Base-by-base conservation (phyloP, 2,113 vertebrate species). In the Rallus limicola region DNA sequence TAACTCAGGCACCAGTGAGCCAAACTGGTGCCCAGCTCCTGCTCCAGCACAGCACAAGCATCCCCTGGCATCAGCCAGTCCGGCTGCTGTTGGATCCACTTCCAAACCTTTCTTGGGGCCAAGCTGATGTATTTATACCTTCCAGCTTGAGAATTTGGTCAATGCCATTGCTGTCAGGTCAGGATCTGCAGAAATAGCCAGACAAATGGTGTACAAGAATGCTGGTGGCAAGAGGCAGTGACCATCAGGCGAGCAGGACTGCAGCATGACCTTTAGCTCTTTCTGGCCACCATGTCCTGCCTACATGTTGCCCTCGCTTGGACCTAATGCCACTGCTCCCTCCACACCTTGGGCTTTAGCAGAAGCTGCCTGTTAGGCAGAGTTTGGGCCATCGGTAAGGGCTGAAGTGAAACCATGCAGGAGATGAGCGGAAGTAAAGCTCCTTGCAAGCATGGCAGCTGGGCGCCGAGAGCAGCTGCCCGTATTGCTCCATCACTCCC, bases 1-100 rank as follows among this genome's bases (percentile, higher is more conserved):
- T 62, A 11, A 20, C 42, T 34, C 1, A 15, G 19, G 70, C 36
- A 28, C 36, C 1, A 11, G 21, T 5, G 58, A 44, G 69, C 56
- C n/a, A 29, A 68, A 16, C 29, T 9, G 33, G 42, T 52, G 9
- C 59, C 31, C 50, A 16, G 28, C 25, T 44, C 16, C 4, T 44
- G 33, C 42, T 50, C 34, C 28, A 7, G 6, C 82, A 11, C 2
- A 0, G 33, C 2, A 1, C 1, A 0, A 72, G 31, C 65, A 59
- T 44, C 31, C 65, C 9, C 34, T 11, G 29, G 29, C 9, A 0
- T 38, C 50, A 48, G 50, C 34, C 52, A 5, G 17, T 33, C 82
- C 1, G 2, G 38, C 59, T 38, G 50, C 75, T 60, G 34, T 7
- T 11, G 12, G 58, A 33, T 5, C 20, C 3, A 0, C 59, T 56